Conservation (phyloP, 64 coral and sea anemone species). For the Porites lutea region DNA sequence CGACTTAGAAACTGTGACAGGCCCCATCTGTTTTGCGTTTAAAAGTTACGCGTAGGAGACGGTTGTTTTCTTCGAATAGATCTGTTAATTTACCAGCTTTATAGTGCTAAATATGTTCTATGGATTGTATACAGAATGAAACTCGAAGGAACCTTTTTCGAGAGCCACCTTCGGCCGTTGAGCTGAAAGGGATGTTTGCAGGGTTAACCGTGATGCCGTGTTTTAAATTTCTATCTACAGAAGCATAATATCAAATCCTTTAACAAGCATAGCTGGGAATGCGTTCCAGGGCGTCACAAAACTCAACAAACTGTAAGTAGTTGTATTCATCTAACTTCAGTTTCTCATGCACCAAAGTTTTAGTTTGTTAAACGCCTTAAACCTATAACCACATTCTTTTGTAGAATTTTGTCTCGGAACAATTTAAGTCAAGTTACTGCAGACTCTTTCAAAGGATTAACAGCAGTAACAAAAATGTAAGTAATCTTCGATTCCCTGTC, state of each 20-base stretch:
- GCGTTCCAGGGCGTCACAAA: constrained; percentile 19
- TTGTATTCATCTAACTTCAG: neutral
- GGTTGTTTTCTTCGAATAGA: no score
- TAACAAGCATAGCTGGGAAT: constrained; percentile 7
- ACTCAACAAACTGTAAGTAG: neutral
- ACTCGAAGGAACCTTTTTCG: no score
- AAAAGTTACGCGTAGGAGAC: no score
- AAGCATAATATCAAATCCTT: neutral
- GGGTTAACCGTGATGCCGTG: no score
- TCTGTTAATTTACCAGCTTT: no score
- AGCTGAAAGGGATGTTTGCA: no score
- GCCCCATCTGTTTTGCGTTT: no score
- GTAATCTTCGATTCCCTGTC: neutral
- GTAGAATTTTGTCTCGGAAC: constrained; percentile 18
- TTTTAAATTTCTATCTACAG: constrained; percentile 8
- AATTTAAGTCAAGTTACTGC: neutral
- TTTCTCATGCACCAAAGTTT: no score
- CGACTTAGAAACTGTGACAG: no score
- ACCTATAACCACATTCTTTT: neutral
- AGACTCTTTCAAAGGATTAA: constrained; percentile 32
- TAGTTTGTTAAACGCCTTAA: neutral
- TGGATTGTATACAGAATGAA: no score
- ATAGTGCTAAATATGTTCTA: no score
- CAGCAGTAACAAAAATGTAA: constrained; percentile 7
- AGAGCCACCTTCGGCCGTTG: no score